Evolutionary conservation across 1,140 invertebrate genomes (phyloP), one percentile per base, ranked within the genome.

Genomic region (Parapsyche elsis): DNA sequence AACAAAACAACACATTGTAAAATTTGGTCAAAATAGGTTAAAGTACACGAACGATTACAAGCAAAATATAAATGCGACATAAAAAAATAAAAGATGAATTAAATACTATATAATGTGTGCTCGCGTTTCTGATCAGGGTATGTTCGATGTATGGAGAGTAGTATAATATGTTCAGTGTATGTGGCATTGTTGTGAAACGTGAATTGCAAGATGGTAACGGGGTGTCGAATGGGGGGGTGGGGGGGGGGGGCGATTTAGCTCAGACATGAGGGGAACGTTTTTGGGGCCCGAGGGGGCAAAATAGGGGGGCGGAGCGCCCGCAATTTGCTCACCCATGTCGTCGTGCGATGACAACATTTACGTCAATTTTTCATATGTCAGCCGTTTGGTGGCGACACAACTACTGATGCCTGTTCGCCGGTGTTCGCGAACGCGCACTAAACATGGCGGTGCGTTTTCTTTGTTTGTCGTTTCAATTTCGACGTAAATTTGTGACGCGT

Each of bases 291-390:
- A n/a, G 23, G 12, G 12, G 12, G 44, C 12, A 7, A 30, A 9
- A 45, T 38, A n/a, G 14, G 24, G 24, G 49, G 49, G 49, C 12
- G 26, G 12, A 16, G 21, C 70, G 26, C 73, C 26, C 67, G 14
- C n/a, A 57, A 23, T n/a, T 4, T 26, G 61, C 75, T 77, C 57
- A 77, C 75, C 75, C 75, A 77, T 77, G 38, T 49, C 23, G 75
- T 10, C 64, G 38, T 73, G 80, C 71, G 76, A 83, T 83, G 81
- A 83, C 81, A 83, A 83, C 80, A 83, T 83, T 81, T 83, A 83
- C 80, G 81, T 83, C 81, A 83, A 83, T 83, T 82, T 81, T 82
- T 83, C 81, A 81, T 83, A 79, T 83, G 81, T 83, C 81, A 83
- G 81, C 73, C 71, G 79, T 78, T 83, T 83, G 30, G 79, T 53